These are phyloP conservation scores for Papilio polyxenes DNA, from an alignment of 1,140 invertebrate species.

Conservation along the genomic window DNA sequence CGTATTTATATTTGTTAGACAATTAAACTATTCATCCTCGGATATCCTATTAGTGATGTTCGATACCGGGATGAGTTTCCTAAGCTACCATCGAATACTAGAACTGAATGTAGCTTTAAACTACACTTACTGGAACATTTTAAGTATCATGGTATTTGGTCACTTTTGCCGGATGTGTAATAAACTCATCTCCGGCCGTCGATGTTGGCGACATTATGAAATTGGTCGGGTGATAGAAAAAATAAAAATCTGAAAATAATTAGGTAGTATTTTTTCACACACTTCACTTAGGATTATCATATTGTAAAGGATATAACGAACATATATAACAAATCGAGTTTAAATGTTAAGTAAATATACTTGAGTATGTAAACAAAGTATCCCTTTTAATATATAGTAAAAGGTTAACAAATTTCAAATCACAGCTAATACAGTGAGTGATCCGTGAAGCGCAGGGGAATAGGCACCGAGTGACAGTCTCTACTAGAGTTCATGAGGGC, in stretches of 20 bases:
- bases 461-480: conserved; percentile 77
- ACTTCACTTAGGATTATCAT: conserved; percentile 73
- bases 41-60: conserved; percentile 59
- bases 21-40: conserved; percentile 62
- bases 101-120: conserved; percentile 58
- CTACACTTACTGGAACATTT: conserved; percentile 70
- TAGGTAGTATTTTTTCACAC: conserved; percentile 79
- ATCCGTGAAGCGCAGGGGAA: conserved; percentile 67
- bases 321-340: conserved; percentile 72
- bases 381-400: conserved; percentile 70
- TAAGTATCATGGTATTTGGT: conserved; percentile 64
- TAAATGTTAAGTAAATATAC: conserved; percentile 69
- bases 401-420: conserved; percentile 71
- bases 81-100: conserved; percentile 75
- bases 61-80: conserved; percentile 60
- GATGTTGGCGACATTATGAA: conserved; percentile 68
- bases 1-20: conserved; percentile 50
- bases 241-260: conserved; percentile 81
- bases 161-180: conserved; percentile 64
- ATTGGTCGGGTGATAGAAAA: conserved; percentile 78
- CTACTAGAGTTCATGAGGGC: conserved; percentile 72
- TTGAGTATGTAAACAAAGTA: conserved; percentile 68
- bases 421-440: conserved; percentile 53
- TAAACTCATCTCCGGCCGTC: conserved; percentile 62
- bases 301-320: conserved; percentile 66